Base-by-base conservation (phyloP, 2,797 vertebrate species). In the Malurus splendens region DNA sequence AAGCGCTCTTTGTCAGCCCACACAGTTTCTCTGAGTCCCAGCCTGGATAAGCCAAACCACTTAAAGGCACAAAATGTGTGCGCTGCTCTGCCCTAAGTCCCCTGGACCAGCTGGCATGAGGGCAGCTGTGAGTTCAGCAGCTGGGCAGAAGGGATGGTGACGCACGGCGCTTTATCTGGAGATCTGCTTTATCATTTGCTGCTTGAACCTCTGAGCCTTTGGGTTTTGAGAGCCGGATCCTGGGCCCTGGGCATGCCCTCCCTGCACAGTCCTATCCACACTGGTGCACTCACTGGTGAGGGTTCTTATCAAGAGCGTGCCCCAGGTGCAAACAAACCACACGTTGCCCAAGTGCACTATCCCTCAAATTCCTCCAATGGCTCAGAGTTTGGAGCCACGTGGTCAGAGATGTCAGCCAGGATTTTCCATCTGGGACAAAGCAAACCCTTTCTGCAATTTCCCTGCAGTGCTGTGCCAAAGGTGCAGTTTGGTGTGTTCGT, bases 81-180 rank as follows among this genome's bases (percentile, higher is more conserved):
- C 36, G 71, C 67, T 9, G 20, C 82, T 79, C 92, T 92, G 89
- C 80, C 47, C 41, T 73, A 14, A 67, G 64, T 68, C 45, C 50
- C 16, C 75, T 56, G 82, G 76, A 62, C 50, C 93, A 95, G 94
- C 95, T 95, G 93, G 91, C 28, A 33, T 0, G 2, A 89, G 78
- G 80, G 82, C 94, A 96, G 89, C 76, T 90, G 90, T 60, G 82
- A n/a, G 61, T 23, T 79, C 81, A 87, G 92, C 86, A 86, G 89
- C 85, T 94, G 92, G 85, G 68, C 78, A 51, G 90, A 57, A 50
- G 72, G 66, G 72, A 78, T 36, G 55, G 64, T 95, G 94, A 94
- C 74, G 84, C 93, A 95, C 15, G 0, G 25, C 0, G 3, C 39
- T 74, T 20, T 68, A 94, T 90, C 86, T 54, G 54, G 45, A 83